phyloP scores from a whole-genome alignment of 2,113 vertebrate genomes.

The Coptodon bakossiorum region DNA sequence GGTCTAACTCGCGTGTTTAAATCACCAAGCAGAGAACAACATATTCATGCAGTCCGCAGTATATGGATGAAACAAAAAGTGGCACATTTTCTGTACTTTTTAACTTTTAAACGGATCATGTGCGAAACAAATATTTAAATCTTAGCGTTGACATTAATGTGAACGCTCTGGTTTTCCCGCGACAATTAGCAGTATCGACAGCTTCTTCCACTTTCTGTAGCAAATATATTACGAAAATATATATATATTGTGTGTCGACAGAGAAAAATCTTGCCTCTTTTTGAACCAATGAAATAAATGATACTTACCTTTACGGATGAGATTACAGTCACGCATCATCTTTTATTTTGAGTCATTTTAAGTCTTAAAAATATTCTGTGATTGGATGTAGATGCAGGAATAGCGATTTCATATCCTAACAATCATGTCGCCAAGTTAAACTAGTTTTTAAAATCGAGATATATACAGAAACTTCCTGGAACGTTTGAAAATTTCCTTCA shows the following conservation, averaged over 20 bases:
- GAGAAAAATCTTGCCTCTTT: background rate
- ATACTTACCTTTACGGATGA: constrained; percentile 50
- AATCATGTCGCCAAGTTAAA: background rate
- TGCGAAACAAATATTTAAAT: background rate
- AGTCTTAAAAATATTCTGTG: background rate
- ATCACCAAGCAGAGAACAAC: background rate
- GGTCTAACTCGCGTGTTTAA: background rate
- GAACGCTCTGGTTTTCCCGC: background rate
- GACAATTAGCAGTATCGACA: background rate
- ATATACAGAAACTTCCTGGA: background rate
- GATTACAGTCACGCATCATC: background rate
- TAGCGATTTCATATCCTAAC: background rate
- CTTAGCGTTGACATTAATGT: background rate
- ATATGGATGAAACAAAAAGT: background rate
- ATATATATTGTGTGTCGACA: background rate
- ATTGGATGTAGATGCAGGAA: background rate
- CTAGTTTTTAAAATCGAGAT: background rate
- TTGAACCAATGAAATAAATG: constrained; percentile 22
- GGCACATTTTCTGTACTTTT: background rate
- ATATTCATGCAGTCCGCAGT: background rate
- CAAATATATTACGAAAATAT: background rate
- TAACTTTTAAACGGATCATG: background rate
- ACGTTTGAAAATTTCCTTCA: background rate
- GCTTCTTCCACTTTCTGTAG: background rate
- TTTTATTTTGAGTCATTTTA: background rate